phyloP scores from a whole-genome alignment of 2,113 vertebrate genomes.

The Pristiophorus japonicus region DNA sequence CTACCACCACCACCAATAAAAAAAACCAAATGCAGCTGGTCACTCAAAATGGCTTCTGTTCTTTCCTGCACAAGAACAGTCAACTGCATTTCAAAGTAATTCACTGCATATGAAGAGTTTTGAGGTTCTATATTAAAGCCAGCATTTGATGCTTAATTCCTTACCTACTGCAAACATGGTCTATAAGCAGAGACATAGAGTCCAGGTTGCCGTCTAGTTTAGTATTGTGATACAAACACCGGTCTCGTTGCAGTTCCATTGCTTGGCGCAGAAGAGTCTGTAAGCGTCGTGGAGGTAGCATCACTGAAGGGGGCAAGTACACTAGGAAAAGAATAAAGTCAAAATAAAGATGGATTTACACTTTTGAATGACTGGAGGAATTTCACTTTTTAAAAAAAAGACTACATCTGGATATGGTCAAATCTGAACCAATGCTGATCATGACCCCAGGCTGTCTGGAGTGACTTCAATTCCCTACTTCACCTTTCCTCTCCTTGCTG shows the following conservation, averaged over 20 bases:
- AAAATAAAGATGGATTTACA: slow-evolving; percentile 29
- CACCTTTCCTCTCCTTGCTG: background rate
- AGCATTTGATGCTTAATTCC: background rate
- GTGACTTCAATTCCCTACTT: background rate
- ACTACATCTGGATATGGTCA: background rate
- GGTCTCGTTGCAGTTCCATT: slow-evolving; percentile 88
- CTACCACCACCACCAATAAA: too few species aligned
- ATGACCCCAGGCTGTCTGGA: background rate
- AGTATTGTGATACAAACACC: slow-evolving; percentile 94
- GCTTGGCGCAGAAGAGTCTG: slow-evolving; percentile 90
- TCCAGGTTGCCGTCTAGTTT: slow-evolving; percentile 85
- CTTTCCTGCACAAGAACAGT: background rate
- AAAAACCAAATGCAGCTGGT: background rate
- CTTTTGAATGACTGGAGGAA: background rate
- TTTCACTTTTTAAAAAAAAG: background rate
- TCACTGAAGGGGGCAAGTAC: slow-evolving; percentile 91
- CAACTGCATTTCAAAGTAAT: background rate
- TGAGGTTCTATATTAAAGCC: background rate
- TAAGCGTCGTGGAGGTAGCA: slow-evolving; percentile 88
- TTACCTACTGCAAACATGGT: slow-evolving; percentile 93
- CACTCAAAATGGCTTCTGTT: background rate
- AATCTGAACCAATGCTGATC: background rate
- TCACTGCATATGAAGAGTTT: background rate
- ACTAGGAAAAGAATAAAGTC: slow-evolving; percentile 54
- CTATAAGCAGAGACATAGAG: slow-evolving; percentile 87